Evolutionary conservation across 1,140 invertebrate species (phyloP).

Genomic region (Bombyx mandarina): DNA sequence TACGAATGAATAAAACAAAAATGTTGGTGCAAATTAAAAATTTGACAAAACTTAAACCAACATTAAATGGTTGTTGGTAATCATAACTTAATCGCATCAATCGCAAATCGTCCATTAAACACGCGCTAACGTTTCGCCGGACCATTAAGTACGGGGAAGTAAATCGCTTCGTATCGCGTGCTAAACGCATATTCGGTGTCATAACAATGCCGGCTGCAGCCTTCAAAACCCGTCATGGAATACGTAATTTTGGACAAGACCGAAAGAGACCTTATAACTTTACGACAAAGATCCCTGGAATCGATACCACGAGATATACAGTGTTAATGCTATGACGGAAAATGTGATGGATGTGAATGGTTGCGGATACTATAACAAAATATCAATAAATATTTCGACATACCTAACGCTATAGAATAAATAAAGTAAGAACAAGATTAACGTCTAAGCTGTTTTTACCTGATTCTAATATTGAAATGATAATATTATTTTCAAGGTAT

Average conservation of each 20-base stretch:
- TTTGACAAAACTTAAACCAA: background rate
- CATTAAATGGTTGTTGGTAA: background rate
- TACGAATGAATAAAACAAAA: background rate
- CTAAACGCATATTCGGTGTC: constrained; percentile 60
- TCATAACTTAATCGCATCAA: constrained; percentile 24
- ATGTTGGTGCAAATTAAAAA: background rate
- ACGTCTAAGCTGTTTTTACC: no score
- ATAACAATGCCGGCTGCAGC: constrained; percentile 46
- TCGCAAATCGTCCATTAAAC: constrained; percentile 25
- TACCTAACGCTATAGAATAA: no score
- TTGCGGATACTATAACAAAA: no score
- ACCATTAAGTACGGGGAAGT: constrained; percentile 36
- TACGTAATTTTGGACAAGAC: no score
- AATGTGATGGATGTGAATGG: no score
- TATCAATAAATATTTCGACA: no score
- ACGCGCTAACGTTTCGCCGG: constrained; percentile 23
- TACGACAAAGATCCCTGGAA: no score
- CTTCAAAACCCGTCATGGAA: constrained; percentile 15
- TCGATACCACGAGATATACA: no score
- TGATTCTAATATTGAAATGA: no score
- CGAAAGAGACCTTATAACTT: background rate
- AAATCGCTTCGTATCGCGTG: constrained; percentile 48
- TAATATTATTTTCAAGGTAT: no score
- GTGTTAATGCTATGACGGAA: no score
- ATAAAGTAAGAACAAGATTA: no score